Evolutionary conservation across 2,113 vertebrate species (phyloP).

Genomic region (Tylochromis polylepis): DNA sequence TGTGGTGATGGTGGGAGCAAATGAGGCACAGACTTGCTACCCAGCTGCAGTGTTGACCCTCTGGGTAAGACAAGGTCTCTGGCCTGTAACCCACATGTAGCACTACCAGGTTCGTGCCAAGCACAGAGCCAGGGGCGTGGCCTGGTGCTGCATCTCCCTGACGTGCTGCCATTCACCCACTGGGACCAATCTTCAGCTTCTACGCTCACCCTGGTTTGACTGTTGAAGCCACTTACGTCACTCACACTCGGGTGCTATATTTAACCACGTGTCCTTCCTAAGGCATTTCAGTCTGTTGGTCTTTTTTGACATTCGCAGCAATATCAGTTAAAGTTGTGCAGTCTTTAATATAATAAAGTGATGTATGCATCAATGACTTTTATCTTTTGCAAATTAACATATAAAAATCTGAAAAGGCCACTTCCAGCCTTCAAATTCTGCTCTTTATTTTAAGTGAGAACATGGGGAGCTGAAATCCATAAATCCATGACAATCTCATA

Average conservation of each 20-base stretch:
- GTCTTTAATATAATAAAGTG: not conserved
- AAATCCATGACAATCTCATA: not conserved
- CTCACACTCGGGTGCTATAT: constrained; percentile 22
- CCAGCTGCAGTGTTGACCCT: constrained; percentile 41
- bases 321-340: not conserved
- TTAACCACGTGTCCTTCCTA: constrained; percentile 3
- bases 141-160: not conserved
- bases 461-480: rapidly evolving
- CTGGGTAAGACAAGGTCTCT: constrained; percentile 60
- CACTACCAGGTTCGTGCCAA: constrained; percentile 8
- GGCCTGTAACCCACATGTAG: constrained; percentile 22
- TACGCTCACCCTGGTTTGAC: not conserved
- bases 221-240: constrained; percentile 15
- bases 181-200: constrained; percentile 1
- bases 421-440: not conserved
- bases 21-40: constrained; percentile 7
- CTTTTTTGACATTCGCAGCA: not conserved
- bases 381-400: not conserved
- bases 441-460: not conserved
- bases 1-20: not conserved
- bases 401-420: not conserved
- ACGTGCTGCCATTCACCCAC: not conserved
- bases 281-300: not conserved
- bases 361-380: not conserved
- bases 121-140: not conserved